Percentiles rank a stretch among this genome's conserved stretches.
phyloP scores from a whole-genome alignment of 2,113 vertebrate species.

The Gasterosteus aculeatus region DNA sequence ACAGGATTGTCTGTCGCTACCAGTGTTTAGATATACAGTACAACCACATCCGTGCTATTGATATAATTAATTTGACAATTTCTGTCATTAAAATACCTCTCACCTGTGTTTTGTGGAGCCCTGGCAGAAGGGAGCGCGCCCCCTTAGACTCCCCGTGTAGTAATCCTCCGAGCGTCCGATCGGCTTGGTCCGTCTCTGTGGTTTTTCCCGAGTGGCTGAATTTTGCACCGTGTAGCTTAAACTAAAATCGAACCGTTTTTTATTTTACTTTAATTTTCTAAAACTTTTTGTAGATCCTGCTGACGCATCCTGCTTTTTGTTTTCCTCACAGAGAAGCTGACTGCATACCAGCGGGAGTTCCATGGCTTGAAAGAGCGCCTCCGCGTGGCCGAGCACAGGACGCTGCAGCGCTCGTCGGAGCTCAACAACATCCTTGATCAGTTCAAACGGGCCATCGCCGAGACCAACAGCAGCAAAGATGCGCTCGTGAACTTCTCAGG shows the following conservation, averaged over 20 bases:
- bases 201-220: not conserved
- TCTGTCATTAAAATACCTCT: no score
- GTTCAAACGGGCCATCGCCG: conserved; percentile 90
- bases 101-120: no score
- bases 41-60: no score
- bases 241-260: not conserved
- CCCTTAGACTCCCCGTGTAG: not conserved
- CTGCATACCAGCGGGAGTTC: conserved; percentile 96
- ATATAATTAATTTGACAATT: no score
- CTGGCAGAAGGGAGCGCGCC: no score
- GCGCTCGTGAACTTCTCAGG: conserved; percentile 91
- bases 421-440: conserved; percentile 93
- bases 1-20: not conserved
- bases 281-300: not conserved
- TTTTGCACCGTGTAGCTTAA: not conserved
- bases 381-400: conserved; percentile 94
- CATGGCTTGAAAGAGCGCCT: conserved; percentile 96
- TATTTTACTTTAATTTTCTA: not conserved
- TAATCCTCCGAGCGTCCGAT: not conserved
- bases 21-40: not conserved
- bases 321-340: conserved; percentile 87
- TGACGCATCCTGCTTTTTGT: not conserved
- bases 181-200: not conserved
- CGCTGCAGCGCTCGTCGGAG: conserved; percentile 95
- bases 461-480: conserved; percentile 92